A percentile compares a stretch with the other conserved stretches of the same genome.
phyloP scores from a whole-genome alignment of 2,797 vertebrate species.

The Rhadinocentrus ornatus region DNA sequence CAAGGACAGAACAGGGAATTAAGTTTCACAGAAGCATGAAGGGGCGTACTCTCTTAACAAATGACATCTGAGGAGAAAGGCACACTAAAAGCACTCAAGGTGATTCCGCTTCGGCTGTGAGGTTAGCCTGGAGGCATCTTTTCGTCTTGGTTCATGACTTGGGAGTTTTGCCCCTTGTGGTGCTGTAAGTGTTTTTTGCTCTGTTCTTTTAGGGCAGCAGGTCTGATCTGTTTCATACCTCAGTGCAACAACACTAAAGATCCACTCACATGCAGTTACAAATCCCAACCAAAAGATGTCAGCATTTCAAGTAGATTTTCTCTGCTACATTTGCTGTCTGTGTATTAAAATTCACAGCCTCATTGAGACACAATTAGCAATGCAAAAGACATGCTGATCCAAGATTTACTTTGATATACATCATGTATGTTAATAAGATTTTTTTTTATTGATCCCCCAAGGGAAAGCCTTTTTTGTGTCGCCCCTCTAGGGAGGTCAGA shows the following conservation, averaged over 20 bases:
- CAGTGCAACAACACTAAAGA: constrained; percentile 38
- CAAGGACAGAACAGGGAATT: constrained; percentile 79
- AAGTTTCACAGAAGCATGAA: constrained; percentile 79
- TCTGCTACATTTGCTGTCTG: constrained; percentile 17
- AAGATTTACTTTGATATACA: constrained; percentile 68
- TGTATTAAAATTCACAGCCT: constrained; percentile 29
- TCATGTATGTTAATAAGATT: constrained; percentile 70
- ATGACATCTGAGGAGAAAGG: constrained; percentile 73
- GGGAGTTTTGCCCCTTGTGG: constrained; percentile 61
- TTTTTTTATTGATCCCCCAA: constrained; percentile 57
- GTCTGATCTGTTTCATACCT: constrained; percentile 53
- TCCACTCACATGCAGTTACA: constrained; percentile 60
- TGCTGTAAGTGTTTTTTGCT: constrained; percentile 67
- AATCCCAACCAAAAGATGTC: constrained; percentile 79
- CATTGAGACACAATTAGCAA: constrained; percentile 51
- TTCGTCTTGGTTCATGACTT: constrained; percentile 70
- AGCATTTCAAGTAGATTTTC: constrained; percentile 71
- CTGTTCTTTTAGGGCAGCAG: constrained; percentile 48
- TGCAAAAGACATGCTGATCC: constrained; percentile 41
- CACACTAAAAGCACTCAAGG: constrained; percentile 72
- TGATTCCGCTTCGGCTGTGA: constrained; percentile 72
- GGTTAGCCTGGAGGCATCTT: constrained; percentile 73
- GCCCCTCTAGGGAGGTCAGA: constrained; percentile 46
- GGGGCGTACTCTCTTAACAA: constrained; percentile 73
- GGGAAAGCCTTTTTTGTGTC: constrained; percentile 38